A percentile compares a stretch with the other conserved stretches of the same genome.
These are phyloP conservation scores for Eucidaris tribuloides DNA, from an alignment of 35 echinoderm and acorn worm genomes.

Conservation along the genomic window DNA sequence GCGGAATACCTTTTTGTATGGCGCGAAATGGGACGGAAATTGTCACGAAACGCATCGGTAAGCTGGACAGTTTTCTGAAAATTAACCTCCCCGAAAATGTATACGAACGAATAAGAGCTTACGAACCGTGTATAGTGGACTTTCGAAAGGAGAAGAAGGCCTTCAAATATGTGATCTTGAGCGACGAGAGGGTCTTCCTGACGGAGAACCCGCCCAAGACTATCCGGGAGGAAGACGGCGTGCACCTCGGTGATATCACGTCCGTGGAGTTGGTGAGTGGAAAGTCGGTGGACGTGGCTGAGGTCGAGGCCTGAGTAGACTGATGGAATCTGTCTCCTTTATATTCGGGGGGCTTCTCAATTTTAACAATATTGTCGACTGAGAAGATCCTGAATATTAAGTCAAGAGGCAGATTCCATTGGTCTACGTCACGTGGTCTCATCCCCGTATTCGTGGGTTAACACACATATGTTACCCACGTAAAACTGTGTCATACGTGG, in stretches of 20 bases:
- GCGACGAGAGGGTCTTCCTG: constrained; percentile 71
- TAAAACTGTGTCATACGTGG: no score
- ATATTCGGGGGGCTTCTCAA: no score
- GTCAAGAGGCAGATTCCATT: no score
- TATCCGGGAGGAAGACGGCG: constrained; percentile 76
- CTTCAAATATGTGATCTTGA: constrained; percentile 80
- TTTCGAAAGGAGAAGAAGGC: constrained; percentile 80
- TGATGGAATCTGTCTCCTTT: no score
- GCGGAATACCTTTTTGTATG: constrained; percentile 43
- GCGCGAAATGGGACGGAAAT: constrained; percentile 61
- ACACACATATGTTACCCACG: no score
- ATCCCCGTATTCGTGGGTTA: no score
- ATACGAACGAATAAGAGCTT: constrained; percentile 69
- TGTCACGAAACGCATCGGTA: constrained; percentile 67
- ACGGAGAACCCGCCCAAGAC: constrained; percentile 92
- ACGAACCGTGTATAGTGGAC: constrained; percentile 89
- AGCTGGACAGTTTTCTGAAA: constrained; percentile 93
- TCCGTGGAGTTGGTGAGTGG: constrained; percentile 83
- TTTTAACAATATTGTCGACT: no score
- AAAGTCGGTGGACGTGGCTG: not conserved
- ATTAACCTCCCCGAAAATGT: constrained; percentile 72
- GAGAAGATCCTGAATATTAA: no score
- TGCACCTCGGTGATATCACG: constrained; percentile 75
- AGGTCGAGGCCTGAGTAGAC: not conserved
- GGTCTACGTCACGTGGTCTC: no score